phyloP scores from a whole-genome alignment of 2,113 vertebrate genomes.

The Abramis brama region DNA sequence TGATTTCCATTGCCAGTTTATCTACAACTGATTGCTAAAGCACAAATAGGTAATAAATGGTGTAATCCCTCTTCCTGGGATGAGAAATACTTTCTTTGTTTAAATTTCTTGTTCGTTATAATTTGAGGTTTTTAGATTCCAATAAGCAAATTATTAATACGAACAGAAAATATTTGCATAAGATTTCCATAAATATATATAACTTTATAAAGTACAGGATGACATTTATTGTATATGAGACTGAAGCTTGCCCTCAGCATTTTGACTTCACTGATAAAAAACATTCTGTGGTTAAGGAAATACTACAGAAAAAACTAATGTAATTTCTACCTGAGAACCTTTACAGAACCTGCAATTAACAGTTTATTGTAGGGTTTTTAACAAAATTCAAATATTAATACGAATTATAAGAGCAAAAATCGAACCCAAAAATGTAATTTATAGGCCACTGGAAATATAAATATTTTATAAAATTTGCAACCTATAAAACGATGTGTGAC shows the following conservation, averaged over 20 bases:
- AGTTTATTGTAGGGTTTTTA: neutral
- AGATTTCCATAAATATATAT: neutral
- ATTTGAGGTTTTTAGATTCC: neutral
- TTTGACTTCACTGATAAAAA: neutral
- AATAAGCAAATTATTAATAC: no score
- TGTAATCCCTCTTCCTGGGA: neutral
- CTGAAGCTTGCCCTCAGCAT: neutral
- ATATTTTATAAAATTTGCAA: neutral
- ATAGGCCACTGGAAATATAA: neutral
- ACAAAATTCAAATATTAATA: neutral
- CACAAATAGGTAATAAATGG: neutral
- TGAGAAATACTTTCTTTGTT: neutral
- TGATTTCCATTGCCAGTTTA: neutral
- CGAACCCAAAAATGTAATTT: neutral
- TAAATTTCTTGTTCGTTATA: neutral
- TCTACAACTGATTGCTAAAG: neutral
- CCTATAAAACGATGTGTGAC: neutral
- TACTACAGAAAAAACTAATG: no score
- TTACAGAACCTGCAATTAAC: neutral
- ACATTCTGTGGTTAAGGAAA: no score
- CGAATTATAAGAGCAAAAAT: neutral
- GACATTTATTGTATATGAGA: neutral
- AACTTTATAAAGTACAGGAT: neutral
- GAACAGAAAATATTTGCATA: neutral
- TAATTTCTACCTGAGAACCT: no score